phyloP scores from a whole-genome alignment of 2,888 invertebrate genomes.

The Idaea straminata region DNA sequence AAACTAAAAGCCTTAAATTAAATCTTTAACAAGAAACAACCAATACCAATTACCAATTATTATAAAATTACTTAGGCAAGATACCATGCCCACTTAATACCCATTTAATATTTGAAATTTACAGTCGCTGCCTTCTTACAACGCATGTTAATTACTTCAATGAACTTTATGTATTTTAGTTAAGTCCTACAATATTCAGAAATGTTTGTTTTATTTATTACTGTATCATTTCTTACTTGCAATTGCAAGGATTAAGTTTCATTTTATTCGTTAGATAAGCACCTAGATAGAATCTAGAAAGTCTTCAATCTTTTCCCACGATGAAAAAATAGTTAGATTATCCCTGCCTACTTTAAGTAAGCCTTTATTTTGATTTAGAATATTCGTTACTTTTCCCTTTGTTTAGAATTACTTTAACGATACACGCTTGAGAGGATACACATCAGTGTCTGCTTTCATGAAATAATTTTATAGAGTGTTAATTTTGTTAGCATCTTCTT shows the following conservation, averaged over 20 bases:
- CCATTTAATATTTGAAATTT: constrained; percentile 12
- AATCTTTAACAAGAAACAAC: not conserved
- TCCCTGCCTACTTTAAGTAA: too few species aligned
- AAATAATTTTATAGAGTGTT: too few species aligned
- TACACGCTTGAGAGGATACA: too few species aligned
- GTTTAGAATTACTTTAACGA: too few species aligned
- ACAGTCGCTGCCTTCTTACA: constrained; percentile 7
- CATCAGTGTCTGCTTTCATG: too few species aligned
- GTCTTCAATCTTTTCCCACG: not conserved
- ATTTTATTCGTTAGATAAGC: not conserved
- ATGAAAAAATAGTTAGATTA: not conserved
- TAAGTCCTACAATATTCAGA: not conserved
- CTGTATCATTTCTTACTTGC: not conserved
- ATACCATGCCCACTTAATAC: constrained; percentile 7
- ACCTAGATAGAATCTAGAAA: not conserved
- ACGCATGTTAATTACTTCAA: not conserved
- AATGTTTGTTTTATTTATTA: not conserved
- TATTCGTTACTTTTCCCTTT: too few species aligned
- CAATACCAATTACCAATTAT: not conserved
- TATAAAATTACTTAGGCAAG: constrained; percentile 10
- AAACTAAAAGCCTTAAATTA: not conserved
- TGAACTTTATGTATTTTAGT: constrained; percentile 1
- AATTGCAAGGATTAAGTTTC: not conserved
- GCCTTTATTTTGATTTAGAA: too few species aligned
- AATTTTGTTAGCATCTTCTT: too few species aligned